A percentile compares a stretch with the other conserved stretches of the same genome.
Evolutionary conservation across 2,113 vertebrate genomes (phyloP).

Genomic region (Pseudorhombus dupliciocellatus): DNA sequence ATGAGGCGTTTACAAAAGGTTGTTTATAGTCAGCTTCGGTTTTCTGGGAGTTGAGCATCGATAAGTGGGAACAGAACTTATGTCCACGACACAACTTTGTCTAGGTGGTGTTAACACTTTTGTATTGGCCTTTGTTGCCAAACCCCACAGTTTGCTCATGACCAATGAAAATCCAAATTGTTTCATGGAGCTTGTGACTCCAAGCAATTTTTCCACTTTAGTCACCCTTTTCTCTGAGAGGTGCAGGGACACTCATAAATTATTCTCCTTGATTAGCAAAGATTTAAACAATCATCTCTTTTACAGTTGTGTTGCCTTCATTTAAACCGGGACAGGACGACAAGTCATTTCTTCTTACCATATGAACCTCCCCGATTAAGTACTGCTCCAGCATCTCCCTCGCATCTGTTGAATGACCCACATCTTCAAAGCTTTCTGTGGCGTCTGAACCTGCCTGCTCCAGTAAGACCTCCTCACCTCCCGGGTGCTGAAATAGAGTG

Average conservation of each 20-base stretch:
- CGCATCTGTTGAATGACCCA: constrained; percentile 93
- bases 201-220: neutral
- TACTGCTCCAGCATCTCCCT: constrained; percentile 94
- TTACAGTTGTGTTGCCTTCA: neutral
- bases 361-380: constrained; percentile 89
- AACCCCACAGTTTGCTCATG: neutral
- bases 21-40: no score
- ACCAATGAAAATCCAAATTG: neutral
- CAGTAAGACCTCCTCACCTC: constrained; percentile 93
- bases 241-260: neutral
- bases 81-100: neutral
- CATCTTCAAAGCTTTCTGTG: constrained; percentile 95
- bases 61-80: neutral
- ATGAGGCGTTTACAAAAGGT: neutral
- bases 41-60: no score
- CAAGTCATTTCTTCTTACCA: constrained; percentile 79
- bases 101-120: neutral
- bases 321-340: neutral
- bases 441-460: constrained; percentile 92
- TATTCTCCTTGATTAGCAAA: neutral
- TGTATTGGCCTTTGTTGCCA: neutral
- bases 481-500: constrained; percentile 87
- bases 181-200: constrained; percentile 2
- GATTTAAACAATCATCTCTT: neutral
- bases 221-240: neutral